Evolutionary conservation across 2,113 vertebrate genomes (phyloP), one percentile per base, ranked within the genome.

Genomic region (Scopus umbretta): DNA sequence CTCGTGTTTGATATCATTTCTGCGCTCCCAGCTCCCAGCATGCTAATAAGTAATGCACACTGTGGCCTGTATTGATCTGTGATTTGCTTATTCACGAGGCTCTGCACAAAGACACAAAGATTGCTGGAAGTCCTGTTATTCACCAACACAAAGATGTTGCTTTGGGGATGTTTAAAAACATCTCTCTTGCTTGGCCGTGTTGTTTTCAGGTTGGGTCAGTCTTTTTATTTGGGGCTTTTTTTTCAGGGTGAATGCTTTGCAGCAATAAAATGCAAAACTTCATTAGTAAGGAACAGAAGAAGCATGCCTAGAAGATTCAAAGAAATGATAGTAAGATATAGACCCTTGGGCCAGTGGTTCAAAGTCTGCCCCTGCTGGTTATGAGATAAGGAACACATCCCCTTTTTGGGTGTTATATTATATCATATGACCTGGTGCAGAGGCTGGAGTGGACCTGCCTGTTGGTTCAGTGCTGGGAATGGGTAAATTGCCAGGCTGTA

Each of bases 1-100:
- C 91, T 94, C 87, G 62, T 92, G 91, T 94, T 96, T 97, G 94
- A 96, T 97, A 96, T 86, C 78, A 94, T 96, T 95, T 81, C 90
- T 88, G 87, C 6, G 10, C 43, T 88, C 84, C 84, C 90, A 83
- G 86, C 78, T 96, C 86, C 56, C 66, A 81, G 88, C 84, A 85
- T 93, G 67, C 92, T 96, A 94, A 96, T 96, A 91, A 94, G 81
- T 65, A 93, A 73, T 4, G 16, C 62, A 90, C 86, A 92, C 82
- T 83, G 47, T 85, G 86, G 83, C 45, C 58, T 80, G 88, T 94
- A 91, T 95, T 96, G 88, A 96, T 92, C 94, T 32, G 34, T 30
- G 49, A 86, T 95, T 96, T 97, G 75, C 80, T 87, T 95, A 91
- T 96, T 95, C 94, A 83, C 10, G 0, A 62, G 50, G 70, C 71